Percentiles rank a stretch among this genome's conserved stretches.
Conservation (phyloP, 1,140 invertebrate species). For the Calliphora vicina region DNA sequence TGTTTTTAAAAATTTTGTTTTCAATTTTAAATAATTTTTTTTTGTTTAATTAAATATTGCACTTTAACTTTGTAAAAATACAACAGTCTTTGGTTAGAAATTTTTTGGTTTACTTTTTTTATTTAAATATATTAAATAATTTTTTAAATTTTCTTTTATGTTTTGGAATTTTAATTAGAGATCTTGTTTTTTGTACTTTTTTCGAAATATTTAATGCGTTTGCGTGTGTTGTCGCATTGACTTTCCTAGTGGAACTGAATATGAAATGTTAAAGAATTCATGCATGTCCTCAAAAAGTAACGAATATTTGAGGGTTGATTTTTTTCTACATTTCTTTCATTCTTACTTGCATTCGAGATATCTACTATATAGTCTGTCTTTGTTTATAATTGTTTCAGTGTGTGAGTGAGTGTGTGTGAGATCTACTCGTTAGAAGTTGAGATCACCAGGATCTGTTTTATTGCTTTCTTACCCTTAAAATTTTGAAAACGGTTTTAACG, state of each 20-base stretch:
- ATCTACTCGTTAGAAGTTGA: background rate
- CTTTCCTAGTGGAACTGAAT: slow-evolving; percentile 35
- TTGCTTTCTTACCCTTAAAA: slow-evolving; percentile 11
- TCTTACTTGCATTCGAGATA: background rate
- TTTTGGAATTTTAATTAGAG: background rate
- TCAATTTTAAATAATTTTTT: background rate
- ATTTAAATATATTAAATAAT: background rate
- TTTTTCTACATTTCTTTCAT: background rate
- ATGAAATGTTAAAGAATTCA: slow-evolving; percentile 19
- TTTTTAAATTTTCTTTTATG: background rate
- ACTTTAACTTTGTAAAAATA: slow-evolving; percentile 2
- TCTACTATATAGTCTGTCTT: background rate
- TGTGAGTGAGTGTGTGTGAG: background rate
- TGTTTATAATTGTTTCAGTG: background rate
- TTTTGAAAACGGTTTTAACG: background rate
- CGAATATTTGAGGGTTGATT: slow-evolving; percentile 27
- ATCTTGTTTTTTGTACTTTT: slow-evolving; percentile 18
- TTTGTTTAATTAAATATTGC: slow-evolving; percentile 42
- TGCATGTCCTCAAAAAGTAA: slow-evolving; percentile 26
- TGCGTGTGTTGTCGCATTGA: slow-evolving; percentile 33
- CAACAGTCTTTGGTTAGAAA: slow-evolving; percentile 17
- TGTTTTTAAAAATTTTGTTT: slow-evolving; percentile 33
- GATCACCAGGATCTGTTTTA: background rate
- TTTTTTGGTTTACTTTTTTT: background rate
- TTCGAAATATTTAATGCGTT: slow-evolving; percentile 4